Evolutionary conservation across 2,113 vertebrate species (phyloP), one percentile per base, ranked within the genome.

Genomic region (Epinephelus moara): DNA sequence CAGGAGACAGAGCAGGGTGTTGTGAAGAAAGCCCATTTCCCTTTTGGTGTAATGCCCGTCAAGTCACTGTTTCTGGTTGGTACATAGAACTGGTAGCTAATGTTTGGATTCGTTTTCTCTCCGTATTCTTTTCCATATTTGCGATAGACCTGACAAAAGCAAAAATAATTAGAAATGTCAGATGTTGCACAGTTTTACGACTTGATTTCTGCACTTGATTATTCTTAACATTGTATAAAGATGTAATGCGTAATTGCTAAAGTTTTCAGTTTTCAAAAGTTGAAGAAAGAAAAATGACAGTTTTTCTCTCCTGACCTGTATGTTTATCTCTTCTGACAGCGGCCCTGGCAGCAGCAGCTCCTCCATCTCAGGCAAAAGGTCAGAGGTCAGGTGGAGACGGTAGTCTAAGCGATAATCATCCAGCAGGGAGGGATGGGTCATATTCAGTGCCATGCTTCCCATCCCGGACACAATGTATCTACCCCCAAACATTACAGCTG

Each of bases 71-170:
- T 81, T 47, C 47, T 72, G 37, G 27, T 89, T 1, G 95, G 96
- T 5, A 94, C 75, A 73, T 97, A 97, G 78, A 97, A 99, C 84
- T 94, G 95, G 93, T 97, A 99, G 80, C 93, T 94, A 84, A 99
- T 96, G 84, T 97, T 95, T 5, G 98, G 98, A 82, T 90, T 96
- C 2, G 97, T 96, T 74, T 92, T 91, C 18, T 92, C 92, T 15
- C 98, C 97, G 1, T 97, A 97, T 77, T 97, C 97, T 60, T 96
- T 95, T 0, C 96, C 93, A 0, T 99, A 98, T 72, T 94, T 97
- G 67, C 97, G 94, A 85, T 97, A 99, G 14, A 99, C 96, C 98
- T 99, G 82, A 37, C 12, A 6, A 68, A 76, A 27, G 82, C 7
- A 60, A 50, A 71, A n/a, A 6, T 2, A 3, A 42, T 53, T 49